Evolutionary conservation across 2,797 vertebrate genomes (phyloP), one percentile per base, ranked within the genome.

Genomic region (Coendou prehensilis): DNA sequence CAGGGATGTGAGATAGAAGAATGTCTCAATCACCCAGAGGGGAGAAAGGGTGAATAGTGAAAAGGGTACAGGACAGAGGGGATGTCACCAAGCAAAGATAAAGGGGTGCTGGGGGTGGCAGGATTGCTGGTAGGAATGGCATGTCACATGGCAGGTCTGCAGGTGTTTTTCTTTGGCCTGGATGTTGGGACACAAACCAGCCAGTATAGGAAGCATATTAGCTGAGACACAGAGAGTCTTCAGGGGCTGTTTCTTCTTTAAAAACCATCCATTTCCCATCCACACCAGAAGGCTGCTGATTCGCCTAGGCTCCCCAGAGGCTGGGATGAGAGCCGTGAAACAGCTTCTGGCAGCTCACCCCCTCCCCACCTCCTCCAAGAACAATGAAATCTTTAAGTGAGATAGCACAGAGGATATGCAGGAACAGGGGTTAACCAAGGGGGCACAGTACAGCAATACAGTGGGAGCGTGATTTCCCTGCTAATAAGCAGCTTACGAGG

Each of bases 401-500:
- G 93, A 64, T 57, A 41, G 30, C 84, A 0, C 69, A 67, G 56
- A 30, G 56, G 47, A 64, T 37, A 89, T 0, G 85, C 84, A 54
- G 91, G 23, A 69, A 54, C 69, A 41, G 17, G 22, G 57, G 96
- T 73, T 76, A 81, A 82, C 6, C 78, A 2, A 84, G 1, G 92
- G 87, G 61, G 92, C 26, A 79, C 7, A 6, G 69, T 11, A 0
- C n/a, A 9, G 20, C 4, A 26, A 23, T 9, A 33, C 63, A 30
- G 30, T 1, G 0, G 0, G 63, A 54, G 89, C 90, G 26, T 95
- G 92, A 94, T 54, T 90, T 91, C 87, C 93, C 96, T 96, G 93
- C 93, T 94, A 89, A 96, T 67, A 52, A 96, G 96, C 95, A 0
- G 78, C 96, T 97, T 96, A 87, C 13, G 0, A 14, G 67, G 33